Evolutionary conservation across 2,797 vertebrate species (phyloP), one percentile per base, ranked within the genome.

Genomic region (Acipenser ruthenus): DNA sequence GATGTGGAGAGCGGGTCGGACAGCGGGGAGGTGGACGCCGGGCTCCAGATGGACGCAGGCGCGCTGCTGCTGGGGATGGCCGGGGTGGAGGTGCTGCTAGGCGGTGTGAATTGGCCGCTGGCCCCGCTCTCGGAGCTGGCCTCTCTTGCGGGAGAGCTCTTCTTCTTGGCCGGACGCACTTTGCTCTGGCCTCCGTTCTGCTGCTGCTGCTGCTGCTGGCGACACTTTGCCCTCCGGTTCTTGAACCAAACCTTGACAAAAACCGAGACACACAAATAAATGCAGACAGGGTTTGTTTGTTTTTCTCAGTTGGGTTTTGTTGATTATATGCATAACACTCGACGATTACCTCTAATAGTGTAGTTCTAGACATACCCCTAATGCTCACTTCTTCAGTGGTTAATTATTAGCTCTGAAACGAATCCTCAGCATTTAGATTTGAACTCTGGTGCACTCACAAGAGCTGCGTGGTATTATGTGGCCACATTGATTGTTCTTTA

Each of bases 131-230:
- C 96, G 3, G 96, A 98, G 73, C 94, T 98, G 77, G 92, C 94
- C 84, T 99, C 96, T 79, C 95, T 88, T 75, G 90, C 89, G 0
- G 95, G 96, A 0, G 95, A 98, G 52, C 92, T 96, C 84, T 99
- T 99, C 91, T 97, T 99, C 76, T 98, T 98, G 64, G 93, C 90
- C 1, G 95, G 95, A 73, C 96, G 87, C 3, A 95, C 95, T 81
- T 99, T 99, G 82, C 94, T 97, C 86, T 97, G 96, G 50, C 95
- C 95, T 12, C 96, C 94, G 56, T 96, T 97, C 85, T 99, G 95
- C 77, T 98, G 95, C 72, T 99, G 96, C 65, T 99, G 96, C 79
- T 97, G 95, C 76, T 99, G 96, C 75, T 98, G 95, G 75, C 95
- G 93, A 80, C 95, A 98, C 83, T 99, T 99, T 63, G 96, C 96